These are phyloP conservation scores for Drosophila prostipennis DNA, from an alignment of 2,888 invertebrate genomes.

Conservation along the genomic window DNA sequence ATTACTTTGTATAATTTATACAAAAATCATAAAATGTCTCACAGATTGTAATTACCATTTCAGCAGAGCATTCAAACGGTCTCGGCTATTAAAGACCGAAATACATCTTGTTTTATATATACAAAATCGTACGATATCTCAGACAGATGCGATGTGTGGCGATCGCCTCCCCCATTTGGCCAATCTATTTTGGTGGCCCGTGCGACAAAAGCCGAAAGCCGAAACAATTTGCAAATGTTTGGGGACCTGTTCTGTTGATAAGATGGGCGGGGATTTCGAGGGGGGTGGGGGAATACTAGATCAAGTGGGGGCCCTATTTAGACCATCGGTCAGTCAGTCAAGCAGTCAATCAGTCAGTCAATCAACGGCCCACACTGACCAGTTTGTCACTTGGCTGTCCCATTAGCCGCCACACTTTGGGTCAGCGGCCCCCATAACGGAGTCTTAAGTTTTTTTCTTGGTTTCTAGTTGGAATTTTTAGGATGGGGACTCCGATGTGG, in stretches of 20 bases:
- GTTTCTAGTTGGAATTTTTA: not conserved
- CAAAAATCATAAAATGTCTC: not conserved
- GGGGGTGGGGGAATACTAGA: not conserved
- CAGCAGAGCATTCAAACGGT: conserved; percentile 49
- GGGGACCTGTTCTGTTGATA: conserved; percentile 42
- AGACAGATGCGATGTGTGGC: conserved; percentile 49
- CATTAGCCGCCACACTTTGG: conserved; percentile 71
- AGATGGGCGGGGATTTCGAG: not conserved
- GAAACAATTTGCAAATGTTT: conserved; percentile 69
- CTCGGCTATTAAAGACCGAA: conserved; percentile 2
- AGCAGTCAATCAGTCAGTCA: conserved; percentile 21
- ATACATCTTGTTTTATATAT: conserved; percentile 66
- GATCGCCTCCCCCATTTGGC: conserved; percentile 29
- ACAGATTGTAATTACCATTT: not conserved
- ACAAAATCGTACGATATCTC: conserved; percentile 77
- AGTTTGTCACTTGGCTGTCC: conserved; percentile 74
- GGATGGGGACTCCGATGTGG: conserved; percentile 11
- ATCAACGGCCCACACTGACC: conserved; percentile 39
- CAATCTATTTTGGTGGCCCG: conserved; percentile 65
- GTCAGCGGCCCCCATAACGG: conserved; percentile 53
- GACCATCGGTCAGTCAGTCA: conserved; percentile 51
- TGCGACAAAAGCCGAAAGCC: conserved; percentile 61
- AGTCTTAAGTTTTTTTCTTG: not conserved
- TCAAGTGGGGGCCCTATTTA: conserved; percentile 54
- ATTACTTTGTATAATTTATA: not conserved